Conservation (phyloP, 2,797 vertebrate species). For the Argentina silus region DNA sequence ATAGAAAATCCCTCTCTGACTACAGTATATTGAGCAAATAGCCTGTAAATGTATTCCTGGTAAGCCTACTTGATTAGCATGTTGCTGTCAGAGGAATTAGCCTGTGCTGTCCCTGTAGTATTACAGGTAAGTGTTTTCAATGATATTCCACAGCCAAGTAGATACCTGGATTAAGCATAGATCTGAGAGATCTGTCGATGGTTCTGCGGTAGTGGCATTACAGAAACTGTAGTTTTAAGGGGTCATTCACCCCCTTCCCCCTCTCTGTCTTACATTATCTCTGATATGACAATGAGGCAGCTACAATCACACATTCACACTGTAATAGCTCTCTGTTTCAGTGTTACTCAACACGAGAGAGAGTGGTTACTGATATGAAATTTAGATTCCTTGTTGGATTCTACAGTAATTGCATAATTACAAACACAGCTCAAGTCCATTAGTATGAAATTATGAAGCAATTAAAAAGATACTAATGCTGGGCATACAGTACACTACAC, state of each 20-base stretch:
- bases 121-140: conserved; percentile 56
- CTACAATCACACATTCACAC: background rate
- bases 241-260: background rate
- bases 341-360: background rate
- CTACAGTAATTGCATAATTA: too few relatives aligned
- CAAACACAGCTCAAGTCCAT: too few relatives aligned
- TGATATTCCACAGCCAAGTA: conserved; percentile 54
- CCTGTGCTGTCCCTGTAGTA: conserved; percentile 58
- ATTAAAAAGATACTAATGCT: too few relatives aligned
- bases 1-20: conserved; percentile 57
- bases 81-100: conserved; percentile 59
- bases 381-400: background rate
- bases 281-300: too few relatives aligned
- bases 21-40: conserved; percentile 49
- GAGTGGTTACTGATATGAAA: background rate
- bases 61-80: conserved; percentile 65
- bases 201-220: background rate
- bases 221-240: too few relatives aligned
- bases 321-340: background rate
- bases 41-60: conserved; percentile 54
- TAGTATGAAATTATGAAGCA: too few relatives aligned
- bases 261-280: too few relatives aligned
- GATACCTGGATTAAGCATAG: conserved; percentile 48
- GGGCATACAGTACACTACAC: too few relatives aligned
- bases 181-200: conserved; percentile 29